Evolutionary conservation across 2,888 invertebrate species (phyloP), one percentile per base, ranked within the genome.

Genomic region (Drosophila tanythrix): DNA sequence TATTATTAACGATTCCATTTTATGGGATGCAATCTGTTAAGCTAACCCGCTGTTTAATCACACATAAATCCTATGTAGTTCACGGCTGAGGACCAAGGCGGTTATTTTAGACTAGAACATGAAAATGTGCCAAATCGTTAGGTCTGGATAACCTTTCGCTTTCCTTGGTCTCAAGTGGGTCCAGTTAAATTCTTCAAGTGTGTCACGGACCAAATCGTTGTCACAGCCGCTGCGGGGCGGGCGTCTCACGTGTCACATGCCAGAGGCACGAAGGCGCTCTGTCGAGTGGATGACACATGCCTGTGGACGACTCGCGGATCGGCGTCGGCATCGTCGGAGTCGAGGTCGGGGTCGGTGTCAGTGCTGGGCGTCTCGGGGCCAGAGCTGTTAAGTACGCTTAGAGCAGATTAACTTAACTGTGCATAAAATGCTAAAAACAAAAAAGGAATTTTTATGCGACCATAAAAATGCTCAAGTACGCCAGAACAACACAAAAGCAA

Each of bases 401-500:
- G 85, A 78, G 88, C 80, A 86, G 85, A 88, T 85, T 85, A 88
- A 86, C 88, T 86, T 86, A 86, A 86, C 85, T 86, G 83, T 83
- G 88, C 88, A 88, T 83, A 88, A 88, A 86, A 83, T 88, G 82
- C 85, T 72, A 68, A 78, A 80, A 83, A 76, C 74, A 62, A 72
- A 65, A 70, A 76, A 70, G 73, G 81, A 88, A 88, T 86, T 86
- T 79, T 74, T 76, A 78, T 73, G 87, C 70, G 77, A 62, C 80
- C 71, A 72, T 85, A 86, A 86, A 86, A 85, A 86, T 86, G 70
- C 61, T 83, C 83, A 86, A 88, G 83, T 85, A 75, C 72, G 57
- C 63, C 46, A 60, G 60, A 46, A n/a, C 5, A 29, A 38, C 18
- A n/a, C 38, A 21, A 43, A n/a, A 40, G 0, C 36, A 59, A 27